A percentile compares a stretch with the other conserved stretches of the same genome.
These are phyloP conservation scores for Hafferia zeledoni DNA, from an alignment of 2,797 vertebrate genomes.

Conservation along the genomic window DNA sequence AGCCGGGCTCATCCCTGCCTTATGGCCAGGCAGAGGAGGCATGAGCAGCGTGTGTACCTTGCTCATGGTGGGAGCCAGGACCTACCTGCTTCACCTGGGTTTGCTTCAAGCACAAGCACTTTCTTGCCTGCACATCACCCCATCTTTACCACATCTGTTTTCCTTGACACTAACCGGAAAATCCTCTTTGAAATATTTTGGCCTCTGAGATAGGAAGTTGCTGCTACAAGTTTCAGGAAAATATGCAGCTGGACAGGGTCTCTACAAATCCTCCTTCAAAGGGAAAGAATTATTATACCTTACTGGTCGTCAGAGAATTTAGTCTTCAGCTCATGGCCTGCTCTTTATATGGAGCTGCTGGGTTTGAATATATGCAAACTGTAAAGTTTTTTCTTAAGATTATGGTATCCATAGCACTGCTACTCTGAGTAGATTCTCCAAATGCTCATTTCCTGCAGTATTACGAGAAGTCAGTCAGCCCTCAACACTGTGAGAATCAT, in stretches of 20 bases:
- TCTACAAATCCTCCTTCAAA: neutral
- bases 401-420: neutral
- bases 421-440: neutral
- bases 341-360: neutral
- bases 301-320: neutral
- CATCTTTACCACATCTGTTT: neutral
- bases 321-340: neutral
- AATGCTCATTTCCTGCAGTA: neutral
- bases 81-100: neutral
- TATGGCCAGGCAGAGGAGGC: neutral
- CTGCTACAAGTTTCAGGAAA: neutral
- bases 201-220: neutral
- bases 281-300: neutral
- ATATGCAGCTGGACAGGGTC: neutral
- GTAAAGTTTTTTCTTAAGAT: neutral
- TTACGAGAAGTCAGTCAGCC: neutral
- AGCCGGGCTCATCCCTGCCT: neutral
- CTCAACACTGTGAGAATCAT: neutral
- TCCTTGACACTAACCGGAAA: neutral
- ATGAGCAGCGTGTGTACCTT: accelerated
- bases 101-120: neutral
- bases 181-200: neutral
- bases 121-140: neutral
- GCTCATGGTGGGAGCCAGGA: neutral
- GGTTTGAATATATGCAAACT: neutral